Evolutionary conservation across 1,140 invertebrate species (phyloP).

Genomic region (Lanistes nyassanus): DNA sequence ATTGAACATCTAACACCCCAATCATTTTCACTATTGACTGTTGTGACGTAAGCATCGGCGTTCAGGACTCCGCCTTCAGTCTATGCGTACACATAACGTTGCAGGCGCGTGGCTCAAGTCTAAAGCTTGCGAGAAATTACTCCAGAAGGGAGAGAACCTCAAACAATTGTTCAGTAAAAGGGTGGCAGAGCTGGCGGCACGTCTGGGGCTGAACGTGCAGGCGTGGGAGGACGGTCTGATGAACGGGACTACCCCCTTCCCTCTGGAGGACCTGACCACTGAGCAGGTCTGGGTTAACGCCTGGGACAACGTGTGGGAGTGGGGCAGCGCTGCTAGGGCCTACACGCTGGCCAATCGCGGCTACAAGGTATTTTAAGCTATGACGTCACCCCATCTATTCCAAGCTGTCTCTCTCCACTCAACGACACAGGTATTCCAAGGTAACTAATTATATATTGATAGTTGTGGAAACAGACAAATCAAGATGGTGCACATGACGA

Average conservation of each 20-base stretch:
- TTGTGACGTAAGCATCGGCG: too few species aligned
- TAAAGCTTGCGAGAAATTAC: slow-evolving; percentile 36
- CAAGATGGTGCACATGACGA: too few species aligned
- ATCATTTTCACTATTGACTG: slow-evolving; percentile 12
- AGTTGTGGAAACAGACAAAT: too few species aligned
- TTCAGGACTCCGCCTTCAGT: slow-evolving; percentile 13
- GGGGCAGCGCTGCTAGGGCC: slow-evolving; percentile 39
- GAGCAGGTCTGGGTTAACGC: slow-evolving; percentile 44
- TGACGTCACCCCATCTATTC: too few species aligned
- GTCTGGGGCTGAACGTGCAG: slow-evolving; percentile 30
- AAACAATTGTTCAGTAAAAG: slow-evolving; percentile 40
- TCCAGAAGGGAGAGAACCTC: slow-evolving; percentile 25
- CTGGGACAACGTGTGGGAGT: slow-evolving; percentile 65
- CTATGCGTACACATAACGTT: slow-evolving; percentile 14
- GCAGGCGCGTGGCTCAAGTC: slow-evolving; percentile 47
- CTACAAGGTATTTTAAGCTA: too few species aligned
- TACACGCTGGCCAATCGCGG: slow-evolving; percentile 48
- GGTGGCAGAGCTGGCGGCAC: slow-evolving; percentile 31
- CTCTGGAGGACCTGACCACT: slow-evolving; percentile 23
- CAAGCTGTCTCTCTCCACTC: too few species aligned
- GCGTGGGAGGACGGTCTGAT: slow-evolving; percentile 59
- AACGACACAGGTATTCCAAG: too few species aligned
- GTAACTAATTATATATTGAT: too few species aligned
- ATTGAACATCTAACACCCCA: neutral
- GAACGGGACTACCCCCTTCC: slow-evolving; percentile 36